Conservation (phyloP, 2,888 invertebrate species). For the Rosalia funebris region DNA sequence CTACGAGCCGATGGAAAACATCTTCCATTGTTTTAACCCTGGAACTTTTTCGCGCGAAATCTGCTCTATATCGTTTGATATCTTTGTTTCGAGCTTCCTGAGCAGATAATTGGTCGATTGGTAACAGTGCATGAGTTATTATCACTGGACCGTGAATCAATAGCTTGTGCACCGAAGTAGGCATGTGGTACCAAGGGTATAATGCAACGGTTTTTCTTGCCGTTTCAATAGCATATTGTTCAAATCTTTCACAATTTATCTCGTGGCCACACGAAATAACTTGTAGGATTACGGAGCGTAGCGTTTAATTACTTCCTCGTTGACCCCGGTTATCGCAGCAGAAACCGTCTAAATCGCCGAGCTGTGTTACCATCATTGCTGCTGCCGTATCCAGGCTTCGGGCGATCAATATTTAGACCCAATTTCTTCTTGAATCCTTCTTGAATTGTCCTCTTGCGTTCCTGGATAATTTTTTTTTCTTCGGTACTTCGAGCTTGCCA, state of each 20-base stretch:
- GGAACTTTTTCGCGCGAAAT: background rate
- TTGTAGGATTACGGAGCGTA: background rate
- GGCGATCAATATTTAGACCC: slow-evolving; percentile 32
- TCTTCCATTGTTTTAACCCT: background rate
- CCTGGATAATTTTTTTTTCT: background rate
- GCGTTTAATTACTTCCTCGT: background rate
- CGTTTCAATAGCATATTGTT: background rate
- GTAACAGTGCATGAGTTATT: background rate
- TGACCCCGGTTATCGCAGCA: background rate
- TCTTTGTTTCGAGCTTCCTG: background rate
- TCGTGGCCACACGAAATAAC: background rate
- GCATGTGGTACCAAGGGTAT: background rate
- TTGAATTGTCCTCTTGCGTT: slow-evolving; percentile 19
- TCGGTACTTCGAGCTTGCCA: background rate
- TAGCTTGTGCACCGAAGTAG: background rate
- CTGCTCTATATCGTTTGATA: background rate
- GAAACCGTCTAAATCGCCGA: slow-evolving; percentile 30
- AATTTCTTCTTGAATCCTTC: slow-evolving; percentile 10
- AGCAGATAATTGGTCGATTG: background rate
- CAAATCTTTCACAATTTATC: background rate
- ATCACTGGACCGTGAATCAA: background rate
- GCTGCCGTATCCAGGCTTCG: slow-evolving; percentile 40
- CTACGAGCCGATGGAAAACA: background rate
- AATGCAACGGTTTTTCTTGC: background rate
- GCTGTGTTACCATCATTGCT: slow-evolving; percentile 44